Percentiles rank a stretch among this genome's conserved stretches.
Evolutionary conservation across 2,888 invertebrate genomes (phyloP).

Genomic region (Xylota sylvarum): DNA sequence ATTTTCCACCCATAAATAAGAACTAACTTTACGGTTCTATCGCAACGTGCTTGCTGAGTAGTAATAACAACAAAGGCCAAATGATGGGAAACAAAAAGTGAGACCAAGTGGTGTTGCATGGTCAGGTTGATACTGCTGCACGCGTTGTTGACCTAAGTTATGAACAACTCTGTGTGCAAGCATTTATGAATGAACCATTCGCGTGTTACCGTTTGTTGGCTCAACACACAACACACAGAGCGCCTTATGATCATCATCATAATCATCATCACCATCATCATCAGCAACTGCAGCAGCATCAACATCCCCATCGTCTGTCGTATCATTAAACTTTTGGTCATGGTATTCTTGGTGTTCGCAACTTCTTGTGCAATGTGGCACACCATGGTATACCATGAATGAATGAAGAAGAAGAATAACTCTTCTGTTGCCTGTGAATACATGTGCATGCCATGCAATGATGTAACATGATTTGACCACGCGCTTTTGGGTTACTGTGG

Average conservation of each 20-base stretch:
- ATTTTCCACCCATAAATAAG: constrained; percentile 66
- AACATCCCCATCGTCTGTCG: constrained; percentile 20
- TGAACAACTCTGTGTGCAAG: constrained; percentile 44
- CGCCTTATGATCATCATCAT: constrained; percentile 51
- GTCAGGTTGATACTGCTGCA: constrained; percentile 36
- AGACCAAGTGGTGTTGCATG: constrained; percentile 23
- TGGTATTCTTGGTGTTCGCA: constrained; percentile 68
- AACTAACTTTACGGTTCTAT: constrained; percentile 71
- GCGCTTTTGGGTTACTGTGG: constrained; percentile 60
- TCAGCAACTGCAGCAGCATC: neutral
- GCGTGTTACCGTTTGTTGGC: constrained; percentile 68
- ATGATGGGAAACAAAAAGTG: constrained; percentile 28
- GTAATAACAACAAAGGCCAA: constrained; percentile 39
- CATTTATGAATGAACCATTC: constrained; percentile 73
- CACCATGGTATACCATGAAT: constrained; percentile 53
- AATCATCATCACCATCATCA: constrained; percentile 1
- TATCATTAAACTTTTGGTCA: constrained; percentile 69
- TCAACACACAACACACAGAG: constrained; percentile 48
- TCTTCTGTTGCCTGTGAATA: constrained; percentile 28
- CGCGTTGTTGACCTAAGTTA: constrained; percentile 60
- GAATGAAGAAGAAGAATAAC: constrained; percentile 59
- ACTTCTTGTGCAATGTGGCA: constrained; percentile 58
- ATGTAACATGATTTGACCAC: constrained; percentile 69
- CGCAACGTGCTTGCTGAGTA: constrained; percentile 56
- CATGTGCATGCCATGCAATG: constrained; percentile 40